Base-by-base conservation (phyloP, 2,797 vertebrate genomes). In the Danio tinwini region DNA sequence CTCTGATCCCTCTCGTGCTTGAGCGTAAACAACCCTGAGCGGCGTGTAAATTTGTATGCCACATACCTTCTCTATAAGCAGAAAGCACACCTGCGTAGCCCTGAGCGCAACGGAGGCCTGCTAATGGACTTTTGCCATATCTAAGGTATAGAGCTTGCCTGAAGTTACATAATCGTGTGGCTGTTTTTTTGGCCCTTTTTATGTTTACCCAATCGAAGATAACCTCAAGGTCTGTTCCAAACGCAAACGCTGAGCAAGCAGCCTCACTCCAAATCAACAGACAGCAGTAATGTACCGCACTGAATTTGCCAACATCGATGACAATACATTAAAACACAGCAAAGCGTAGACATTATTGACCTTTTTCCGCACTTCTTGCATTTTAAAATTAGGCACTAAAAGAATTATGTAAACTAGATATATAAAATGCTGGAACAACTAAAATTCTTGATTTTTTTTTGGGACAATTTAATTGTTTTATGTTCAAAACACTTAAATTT, bases 161-260 rank as follows among this genome's bases (percentile, higher is more conserved):
- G 17, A 45, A 52, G 8, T 61, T 42, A 59, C 29, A 70, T 69
- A 70, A 70, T 52, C 55, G 6, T 21, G 29, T 19, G 8, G 14
- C 17, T 7, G 14, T 61, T 69, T 61, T 78, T 78, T 63, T 70
- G 56, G 56, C 65, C 67, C 62, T 21, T 79, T 64, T 63, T 45
- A 11, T 79, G 77, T 79, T 79, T 79, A 47, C 29, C 21, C 56
- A 58, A 47, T 55, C 21, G 45, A 37, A 65, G 69, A 80, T 80
- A 80, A 80, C 69, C 69, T 72, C 59, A 73, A 73, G 78, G 69
- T 73, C 42, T 56, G 50, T 37, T 80, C 40, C 19, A 17, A 80
- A 64, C 14, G 50, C 21, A 64, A 73, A 64, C 9, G 7, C 61
- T 56, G 9, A 45, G 69, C 11, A 45, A 73, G 50, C 49, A 19